phyloP scores from a whole-genome alignment of 2,888 invertebrate species.

The Eupithecia subfuscata region DNA sequence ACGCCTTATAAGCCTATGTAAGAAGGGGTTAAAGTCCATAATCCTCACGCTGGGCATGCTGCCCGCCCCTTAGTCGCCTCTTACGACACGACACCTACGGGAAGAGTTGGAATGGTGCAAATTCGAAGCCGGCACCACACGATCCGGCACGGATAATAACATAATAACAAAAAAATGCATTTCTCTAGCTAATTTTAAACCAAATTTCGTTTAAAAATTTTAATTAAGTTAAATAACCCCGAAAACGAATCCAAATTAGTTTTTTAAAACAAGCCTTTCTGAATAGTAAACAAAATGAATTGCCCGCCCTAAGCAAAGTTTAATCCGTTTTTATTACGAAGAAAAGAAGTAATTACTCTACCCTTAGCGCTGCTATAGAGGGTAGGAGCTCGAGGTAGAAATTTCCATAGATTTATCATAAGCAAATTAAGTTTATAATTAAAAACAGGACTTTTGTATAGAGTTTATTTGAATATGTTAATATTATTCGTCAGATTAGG shows the following conservation, averaged over 20 bases:
- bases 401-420: constrained; percentile 85
- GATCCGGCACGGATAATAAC: not conserved
- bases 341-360: constrained; percentile 84
- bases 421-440: constrained; percentile 84
- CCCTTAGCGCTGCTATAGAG: constrained; percentile 80
- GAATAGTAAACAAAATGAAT: constrained; percentile 84
- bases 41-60: too few species aligned
- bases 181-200: constrained; percentile 45
- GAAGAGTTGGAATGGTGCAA: too few species aligned
- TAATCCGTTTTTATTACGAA: constrained; percentile 84
- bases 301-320: constrained; percentile 83
- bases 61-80: too few species aligned
- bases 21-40: too few species aligned
- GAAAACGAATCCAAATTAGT: constrained; percentile 76
- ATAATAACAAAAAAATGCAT: constrained; percentile 8
- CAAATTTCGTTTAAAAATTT: constrained; percentile 64
- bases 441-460: constrained; percentile 84
- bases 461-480: constrained; percentile 82
- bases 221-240: constrained; percentile 66
- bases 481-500: constrained; percentile 52
- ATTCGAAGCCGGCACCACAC: too few species aligned
- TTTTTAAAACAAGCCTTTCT: constrained; percentile 77
- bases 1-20: too few species aligned
- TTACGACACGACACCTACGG: too few species aligned
- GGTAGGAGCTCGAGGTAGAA: constrained; percentile 80